Evolutionary conservation across 2,888 invertebrate genomes (phyloP).

Genomic region (Gari tellinella): DNA sequence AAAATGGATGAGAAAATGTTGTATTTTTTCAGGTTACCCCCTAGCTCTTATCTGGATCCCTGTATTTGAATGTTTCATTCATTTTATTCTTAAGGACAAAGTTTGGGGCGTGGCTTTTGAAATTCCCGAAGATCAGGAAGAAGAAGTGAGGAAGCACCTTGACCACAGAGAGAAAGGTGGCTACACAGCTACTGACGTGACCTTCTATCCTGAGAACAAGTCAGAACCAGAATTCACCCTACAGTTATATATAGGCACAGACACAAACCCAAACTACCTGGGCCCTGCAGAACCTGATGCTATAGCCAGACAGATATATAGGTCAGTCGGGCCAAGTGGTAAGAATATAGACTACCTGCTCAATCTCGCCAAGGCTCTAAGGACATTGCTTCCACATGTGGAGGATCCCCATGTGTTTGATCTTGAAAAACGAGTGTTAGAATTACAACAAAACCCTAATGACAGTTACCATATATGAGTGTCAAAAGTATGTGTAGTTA

Average conservation of each 20-base stretch:
- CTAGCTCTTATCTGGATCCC: neutral
- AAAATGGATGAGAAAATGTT: too few species aligned
- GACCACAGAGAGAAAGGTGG: conserved; percentile 97
- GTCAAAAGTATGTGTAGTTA: too few species aligned
- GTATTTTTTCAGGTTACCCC: too few species aligned
- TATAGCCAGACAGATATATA: conserved; percentile 92
- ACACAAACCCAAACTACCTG: conserved; percentile 92
- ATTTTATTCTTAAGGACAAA: conserved; percentile 85
- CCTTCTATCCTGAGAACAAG: conserved; percentile 88
- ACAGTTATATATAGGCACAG: conserved; percentile 92
- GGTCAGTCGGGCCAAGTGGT: conserved; percentile 92
- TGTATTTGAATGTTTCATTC: neutral
- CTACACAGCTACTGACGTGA: conserved; percentile 90
- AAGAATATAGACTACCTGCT: conserved; percentile 96
- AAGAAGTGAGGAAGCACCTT: conserved; percentile 90
- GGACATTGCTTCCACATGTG: conserved; percentile 88
- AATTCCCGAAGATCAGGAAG: conserved; percentile 89
- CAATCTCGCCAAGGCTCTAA: conserved; percentile 92
- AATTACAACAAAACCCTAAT: conserved; percentile 3
- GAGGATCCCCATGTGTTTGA: conserved; percentile 91
- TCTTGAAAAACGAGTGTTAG: conserved; percentile 88
- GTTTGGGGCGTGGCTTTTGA: conserved; percentile 98
- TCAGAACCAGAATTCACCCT: conserved; percentile 87
- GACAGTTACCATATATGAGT: too few species aligned
- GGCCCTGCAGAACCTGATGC: conserved; percentile 91